Evolutionary conservation across 2,113 vertebrate species (phyloP).

Genomic region (Trichechus manatus): DNA sequence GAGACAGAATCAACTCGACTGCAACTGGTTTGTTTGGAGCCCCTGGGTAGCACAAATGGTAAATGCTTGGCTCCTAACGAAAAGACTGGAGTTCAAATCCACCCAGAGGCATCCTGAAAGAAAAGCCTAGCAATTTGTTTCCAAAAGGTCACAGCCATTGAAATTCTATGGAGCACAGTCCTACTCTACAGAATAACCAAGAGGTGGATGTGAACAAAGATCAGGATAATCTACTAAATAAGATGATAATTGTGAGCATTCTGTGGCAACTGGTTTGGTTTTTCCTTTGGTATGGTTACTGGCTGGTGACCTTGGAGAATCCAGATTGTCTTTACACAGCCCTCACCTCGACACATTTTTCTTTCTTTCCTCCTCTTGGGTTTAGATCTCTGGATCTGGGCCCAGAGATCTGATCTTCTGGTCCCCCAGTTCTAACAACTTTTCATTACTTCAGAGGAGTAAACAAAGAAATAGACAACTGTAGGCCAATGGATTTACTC

Average conservation of each 20-base stretch:
- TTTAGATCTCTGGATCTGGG: not conserved
- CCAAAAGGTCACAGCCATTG: not conserved
- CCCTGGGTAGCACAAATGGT: not conserved
- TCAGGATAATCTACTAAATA: constrained; percentile 29
- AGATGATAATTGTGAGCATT: constrained; percentile 17
- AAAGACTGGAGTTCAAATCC: not conserved
- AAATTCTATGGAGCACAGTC: not conserved
- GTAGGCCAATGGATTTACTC: not conserved
- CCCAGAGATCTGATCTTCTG: not conserved
- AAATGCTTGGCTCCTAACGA: not conserved
- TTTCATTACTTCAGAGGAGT: not conserved
- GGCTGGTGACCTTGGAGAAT: not conserved
- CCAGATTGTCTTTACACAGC: not conserved
- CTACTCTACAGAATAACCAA: not conserved
- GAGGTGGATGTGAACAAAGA: not conserved
- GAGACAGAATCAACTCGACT: not conserved
- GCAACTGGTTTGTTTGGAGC: not conserved
- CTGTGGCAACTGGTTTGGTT: not conserved
- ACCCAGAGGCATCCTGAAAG: not conserved
- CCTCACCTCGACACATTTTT: not conserved
- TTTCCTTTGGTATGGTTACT: not conserved
- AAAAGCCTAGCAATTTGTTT: not conserved
- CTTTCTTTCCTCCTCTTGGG: not conserved
- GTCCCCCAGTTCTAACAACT: not conserved
- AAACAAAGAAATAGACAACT: constrained; percentile 25